Conservation (phyloP, 2,888 invertebrate species). For the Xestia ashworthii region DNA sequence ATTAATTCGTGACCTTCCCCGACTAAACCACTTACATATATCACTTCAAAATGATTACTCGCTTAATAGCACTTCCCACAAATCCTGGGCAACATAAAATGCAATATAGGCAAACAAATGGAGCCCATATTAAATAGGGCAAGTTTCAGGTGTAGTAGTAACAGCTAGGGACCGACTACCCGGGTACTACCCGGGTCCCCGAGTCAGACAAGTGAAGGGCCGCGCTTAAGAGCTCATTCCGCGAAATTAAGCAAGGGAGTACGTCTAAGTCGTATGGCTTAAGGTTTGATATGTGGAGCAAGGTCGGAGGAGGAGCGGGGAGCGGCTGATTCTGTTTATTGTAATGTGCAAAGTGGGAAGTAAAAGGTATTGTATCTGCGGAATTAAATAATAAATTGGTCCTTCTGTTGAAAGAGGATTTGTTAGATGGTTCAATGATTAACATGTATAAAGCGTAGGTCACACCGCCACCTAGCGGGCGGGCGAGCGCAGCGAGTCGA, state of each 20-base stretch:
- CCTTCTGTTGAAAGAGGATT: background rate
- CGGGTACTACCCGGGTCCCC: slow-evolving; percentile 48
- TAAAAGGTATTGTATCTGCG: background rate
- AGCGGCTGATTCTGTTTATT: slow-evolving; percentile 10
- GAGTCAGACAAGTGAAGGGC: slow-evolving; percentile 80
- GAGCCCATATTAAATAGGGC: slow-evolving; percentile 64
- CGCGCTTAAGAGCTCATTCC: slow-evolving; percentile 86
- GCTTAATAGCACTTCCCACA: slow-evolving; percentile 56
- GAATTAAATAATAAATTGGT: background rate
- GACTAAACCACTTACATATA: slow-evolving; percentile 35
- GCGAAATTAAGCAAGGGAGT: slow-evolving; percentile 86
- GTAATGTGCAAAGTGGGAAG: slow-evolving; percentile 1
- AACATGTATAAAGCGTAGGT: background rate
- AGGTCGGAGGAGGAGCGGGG: slow-evolving; percentile 58
- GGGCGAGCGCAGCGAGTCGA: no score
- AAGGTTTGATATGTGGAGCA: slow-evolving; percentile 68
- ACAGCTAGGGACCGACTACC: slow-evolving; percentile 54
- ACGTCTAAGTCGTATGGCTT: slow-evolving; percentile 83
- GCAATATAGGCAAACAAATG: slow-evolving; percentile 66
- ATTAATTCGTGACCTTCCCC: background rate
- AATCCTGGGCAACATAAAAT: slow-evolving; percentile 64
- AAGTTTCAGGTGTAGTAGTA: slow-evolving; percentile 70
- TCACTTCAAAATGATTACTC: slow-evolving; percentile 43
- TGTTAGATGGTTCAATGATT: background rate
- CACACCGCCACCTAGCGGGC: no score